These are phyloP conservation scores for Gymnarchus niloticus DNA, from an alignment of 2,113 vertebrate genomes.

Conservation along the genomic window DNA sequence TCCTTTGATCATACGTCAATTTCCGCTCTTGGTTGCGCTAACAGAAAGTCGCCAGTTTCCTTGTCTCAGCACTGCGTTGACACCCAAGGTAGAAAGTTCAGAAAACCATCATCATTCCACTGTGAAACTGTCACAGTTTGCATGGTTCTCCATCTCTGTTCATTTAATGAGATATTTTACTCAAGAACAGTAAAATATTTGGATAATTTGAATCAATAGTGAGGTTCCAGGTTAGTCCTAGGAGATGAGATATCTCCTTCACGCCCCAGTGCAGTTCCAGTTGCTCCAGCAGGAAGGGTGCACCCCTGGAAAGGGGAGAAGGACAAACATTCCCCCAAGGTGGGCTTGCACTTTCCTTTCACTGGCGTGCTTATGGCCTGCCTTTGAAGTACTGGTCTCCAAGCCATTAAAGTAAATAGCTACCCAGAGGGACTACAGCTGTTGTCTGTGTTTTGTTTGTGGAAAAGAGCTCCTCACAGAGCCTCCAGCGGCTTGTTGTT, in stretches of 20 bases:
- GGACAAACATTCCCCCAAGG: constrained; percentile 25
- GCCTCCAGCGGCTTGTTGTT: background rate
- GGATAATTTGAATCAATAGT: background rate
- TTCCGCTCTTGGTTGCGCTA: background rate
- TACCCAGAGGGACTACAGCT: constrained; percentile 29
- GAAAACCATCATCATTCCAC: background rate
- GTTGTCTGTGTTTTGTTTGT: constrained; percentile 24
- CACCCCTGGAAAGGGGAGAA: constrained; percentile 2
- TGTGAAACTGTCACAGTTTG: background rate
- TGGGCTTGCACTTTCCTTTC: constrained; percentile 20
- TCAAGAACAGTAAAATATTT: background rate
- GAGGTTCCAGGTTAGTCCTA: background rate
- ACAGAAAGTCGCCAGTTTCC: background rate
- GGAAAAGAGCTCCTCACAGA: background rate
- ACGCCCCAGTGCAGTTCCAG: background rate
- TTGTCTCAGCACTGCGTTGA: background rate
- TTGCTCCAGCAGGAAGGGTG: background rate
- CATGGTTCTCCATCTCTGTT: background rate
- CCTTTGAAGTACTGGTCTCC: constrained; percentile 28
- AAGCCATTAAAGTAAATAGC: constrained; percentile 34
- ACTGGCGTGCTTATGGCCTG: constrained; percentile 15
- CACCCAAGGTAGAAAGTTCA: background rate
- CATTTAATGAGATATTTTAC: background rate
- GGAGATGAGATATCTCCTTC: background rate
- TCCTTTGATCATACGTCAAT: background rate